Evolutionary conservation across 2,888 invertebrate genomes (phyloP).

Genomic region (Parnassius mnemosyne): DNA sequence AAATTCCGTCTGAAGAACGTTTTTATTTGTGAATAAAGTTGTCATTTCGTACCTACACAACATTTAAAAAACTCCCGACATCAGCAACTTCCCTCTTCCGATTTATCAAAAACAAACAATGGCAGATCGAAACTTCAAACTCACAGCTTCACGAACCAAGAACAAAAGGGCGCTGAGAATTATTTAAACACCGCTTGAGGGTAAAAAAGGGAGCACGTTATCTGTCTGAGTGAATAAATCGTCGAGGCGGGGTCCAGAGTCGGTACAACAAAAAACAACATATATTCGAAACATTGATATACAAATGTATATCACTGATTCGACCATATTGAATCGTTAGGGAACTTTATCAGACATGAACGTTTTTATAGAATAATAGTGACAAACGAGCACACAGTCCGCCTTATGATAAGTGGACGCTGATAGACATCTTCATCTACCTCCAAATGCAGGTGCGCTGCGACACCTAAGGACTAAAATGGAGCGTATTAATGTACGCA

Average conservation of each 20-base stretch:
- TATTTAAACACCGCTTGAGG: slow-evolving; percentile 59
- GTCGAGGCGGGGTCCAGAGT: slow-evolving; percentile 38
- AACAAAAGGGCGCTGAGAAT: slow-evolving; percentile 47
- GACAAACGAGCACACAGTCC: too few relatives aligned
- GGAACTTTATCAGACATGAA: neutral
- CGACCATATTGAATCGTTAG: slow-evolving; percentile 5
- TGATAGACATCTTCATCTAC: too few relatives aligned
- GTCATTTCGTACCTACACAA: neutral
- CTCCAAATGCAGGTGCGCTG: too few relatives aligned
- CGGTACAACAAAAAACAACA: slow-evolving; percentile 34
- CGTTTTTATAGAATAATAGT: neutral
- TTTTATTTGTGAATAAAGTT: too few relatives aligned
- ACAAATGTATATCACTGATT: too few relatives aligned
- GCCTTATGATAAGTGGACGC: too few relatives aligned
- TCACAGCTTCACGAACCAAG: slow-evolving; percentile 30
- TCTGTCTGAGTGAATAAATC: slow-evolving; percentile 63
- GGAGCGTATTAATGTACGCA: too few relatives aligned
- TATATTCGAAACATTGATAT: too few relatives aligned
- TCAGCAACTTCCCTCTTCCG: slow-evolving; percentile 14
- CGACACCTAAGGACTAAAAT: too few relatives aligned
- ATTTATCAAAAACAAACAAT: slow-evolving; percentile 27
- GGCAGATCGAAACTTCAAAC: slow-evolving; percentile 35
- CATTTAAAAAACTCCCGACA: slow-evolving; percentile 4
- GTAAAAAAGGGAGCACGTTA: slow-evolving; percentile 48
- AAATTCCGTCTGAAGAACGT: too few relatives aligned